phyloP scores from a whole-genome alignment of 2,113 vertebrate genomes.

The Rhinopomastus cyanomelas region DNA sequence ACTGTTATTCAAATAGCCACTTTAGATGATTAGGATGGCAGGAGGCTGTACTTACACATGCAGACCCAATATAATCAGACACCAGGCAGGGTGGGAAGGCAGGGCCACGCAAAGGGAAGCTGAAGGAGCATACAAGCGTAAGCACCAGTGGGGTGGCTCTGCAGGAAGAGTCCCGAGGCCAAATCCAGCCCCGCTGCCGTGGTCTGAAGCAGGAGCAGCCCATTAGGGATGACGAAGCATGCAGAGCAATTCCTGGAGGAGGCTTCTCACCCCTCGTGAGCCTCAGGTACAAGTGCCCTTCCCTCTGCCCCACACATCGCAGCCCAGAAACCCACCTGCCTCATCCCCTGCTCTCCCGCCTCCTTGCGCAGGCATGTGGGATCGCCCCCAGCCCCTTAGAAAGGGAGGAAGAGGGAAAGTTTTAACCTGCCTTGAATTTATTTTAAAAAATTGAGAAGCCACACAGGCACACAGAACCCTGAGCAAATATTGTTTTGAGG shows the following conservation, averaged over 20 bases:
- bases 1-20: constrained; percentile 72
- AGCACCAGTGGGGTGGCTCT: background rate
- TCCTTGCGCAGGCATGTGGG: background rate
- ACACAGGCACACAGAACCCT: rapidly evolving
- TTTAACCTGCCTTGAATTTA: background rate
- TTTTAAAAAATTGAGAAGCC: background rate
- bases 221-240: too few species aligned
- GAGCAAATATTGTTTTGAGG: constrained; percentile 21
- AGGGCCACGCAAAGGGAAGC: background rate
- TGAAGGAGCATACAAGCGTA: background rate
- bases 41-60: constrained; percentile 67
- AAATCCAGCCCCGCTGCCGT: background rate
- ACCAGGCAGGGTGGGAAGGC: background rate
- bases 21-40: constrained; percentile 65
- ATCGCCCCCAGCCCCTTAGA: background rate
- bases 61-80: constrained; percentile 46
- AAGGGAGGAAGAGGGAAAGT: background rate
- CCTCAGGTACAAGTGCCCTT: too few species aligned
- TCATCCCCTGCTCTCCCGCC: background rate
- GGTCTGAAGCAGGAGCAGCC: too few species aligned
- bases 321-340: too few species aligned
- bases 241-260: too few species aligned
- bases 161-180: background rate
- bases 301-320: too few species aligned
- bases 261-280: too few species aligned